Evolutionary conservation across 2,888 invertebrate species (phyloP).

Genomic region (Euzetes globulus): DNA sequence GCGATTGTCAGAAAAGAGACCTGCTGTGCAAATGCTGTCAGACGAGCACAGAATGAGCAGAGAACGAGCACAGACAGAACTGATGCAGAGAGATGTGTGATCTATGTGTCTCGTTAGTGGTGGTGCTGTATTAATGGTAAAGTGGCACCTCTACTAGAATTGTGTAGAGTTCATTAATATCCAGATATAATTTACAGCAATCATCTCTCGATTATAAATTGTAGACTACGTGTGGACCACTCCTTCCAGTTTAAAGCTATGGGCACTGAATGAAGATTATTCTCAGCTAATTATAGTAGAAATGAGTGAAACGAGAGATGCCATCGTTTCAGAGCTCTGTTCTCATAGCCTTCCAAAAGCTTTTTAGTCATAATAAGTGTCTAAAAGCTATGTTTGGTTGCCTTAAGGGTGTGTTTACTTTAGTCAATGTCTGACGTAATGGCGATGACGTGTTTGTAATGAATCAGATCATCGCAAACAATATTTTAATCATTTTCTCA

Average conservation of each 20-base stretch:
- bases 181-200: constrained; percentile 22
- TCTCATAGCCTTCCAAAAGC: constrained; percentile 17
- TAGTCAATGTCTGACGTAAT: constrained; percentile 18
- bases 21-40: constrained; percentile 8
- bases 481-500: constrained; percentile 33
- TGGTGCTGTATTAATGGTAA: not conserved
- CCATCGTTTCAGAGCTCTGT: not conserved
- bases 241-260: constrained; percentile 30
- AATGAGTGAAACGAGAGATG: constrained; percentile 17
- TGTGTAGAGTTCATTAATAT: constrained; percentile 29
- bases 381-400: constrained; percentile 9
- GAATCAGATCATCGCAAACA: constrained; percentile 32
- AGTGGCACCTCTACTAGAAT: no score
- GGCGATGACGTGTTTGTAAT: constrained; percentile 31
- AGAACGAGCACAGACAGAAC: no score
- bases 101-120: not conserved
- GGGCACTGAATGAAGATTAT: constrained; percentile 24
- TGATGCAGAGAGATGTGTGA: not conserved
- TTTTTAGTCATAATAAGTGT: constrained; percentile 10
- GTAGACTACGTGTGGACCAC: constrained; percentile 23
- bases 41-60: not conserved
- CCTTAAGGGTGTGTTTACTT: constrained; percentile 28
- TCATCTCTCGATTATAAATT: constrained; percentile 30
- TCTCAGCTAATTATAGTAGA: constrained; percentile 27
- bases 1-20: not conserved